Percentiles rank a stretch among this genome's conserved stretches.
Evolutionary conservation across 2,113 vertebrate genomes (phyloP).

Genomic region (Platichthys stellatus): DNA sequence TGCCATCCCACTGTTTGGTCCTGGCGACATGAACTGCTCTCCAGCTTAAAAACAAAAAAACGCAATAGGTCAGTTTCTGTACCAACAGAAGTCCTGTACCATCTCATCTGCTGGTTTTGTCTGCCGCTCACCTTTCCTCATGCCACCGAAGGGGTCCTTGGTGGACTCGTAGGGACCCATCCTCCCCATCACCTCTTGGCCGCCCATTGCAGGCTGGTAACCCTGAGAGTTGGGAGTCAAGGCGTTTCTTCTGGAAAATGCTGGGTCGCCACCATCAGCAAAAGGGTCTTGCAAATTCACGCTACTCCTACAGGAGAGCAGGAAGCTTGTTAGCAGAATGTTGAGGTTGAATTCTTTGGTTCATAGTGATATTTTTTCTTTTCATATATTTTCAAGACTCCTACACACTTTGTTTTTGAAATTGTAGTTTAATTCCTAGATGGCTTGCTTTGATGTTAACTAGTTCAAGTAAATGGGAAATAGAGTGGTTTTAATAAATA

Average conservation of each 20-base stretch:
- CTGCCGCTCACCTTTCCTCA: slow-evolving; percentile 93
- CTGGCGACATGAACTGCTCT: slow-evolving; percentile 96
- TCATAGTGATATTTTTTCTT: background rate
- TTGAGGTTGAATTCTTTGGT: background rate
- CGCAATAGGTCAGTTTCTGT: background rate
- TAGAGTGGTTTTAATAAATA: too few species aligned
- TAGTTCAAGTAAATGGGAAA: too few species aligned
- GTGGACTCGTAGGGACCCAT: slow-evolving; percentile 94
- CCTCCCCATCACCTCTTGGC: slow-evolving; percentile 93
- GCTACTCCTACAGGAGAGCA: slow-evolving; percentile 85
- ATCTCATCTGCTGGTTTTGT: background rate
- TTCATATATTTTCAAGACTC: background rate
- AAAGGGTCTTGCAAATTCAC: slow-evolving; percentile 97
- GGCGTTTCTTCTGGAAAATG: slow-evolving; percentile 93
- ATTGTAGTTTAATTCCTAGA: background rate
- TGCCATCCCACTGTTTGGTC: slow-evolving; percentile 91
- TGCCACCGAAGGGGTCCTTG: slow-evolving; percentile 96
- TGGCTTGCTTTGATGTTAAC: too few species aligned
- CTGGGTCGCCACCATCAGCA: slow-evolving; percentile 92
- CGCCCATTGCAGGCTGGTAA: slow-evolving; percentile 94
- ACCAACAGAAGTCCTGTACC: background rate
- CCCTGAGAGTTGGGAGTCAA: slow-evolving; percentile 95
- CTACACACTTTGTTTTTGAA: background rate
- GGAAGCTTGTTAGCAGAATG: background rate
- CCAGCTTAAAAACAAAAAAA: slow-evolving; percentile 76